A percentile compares a stretch with the other conserved stretches of the same genome.
phyloP scores from a whole-genome alignment of 30 jellyfish, hydroid and myxozoan genomes.

The Chironex yamaguchii region DNA sequence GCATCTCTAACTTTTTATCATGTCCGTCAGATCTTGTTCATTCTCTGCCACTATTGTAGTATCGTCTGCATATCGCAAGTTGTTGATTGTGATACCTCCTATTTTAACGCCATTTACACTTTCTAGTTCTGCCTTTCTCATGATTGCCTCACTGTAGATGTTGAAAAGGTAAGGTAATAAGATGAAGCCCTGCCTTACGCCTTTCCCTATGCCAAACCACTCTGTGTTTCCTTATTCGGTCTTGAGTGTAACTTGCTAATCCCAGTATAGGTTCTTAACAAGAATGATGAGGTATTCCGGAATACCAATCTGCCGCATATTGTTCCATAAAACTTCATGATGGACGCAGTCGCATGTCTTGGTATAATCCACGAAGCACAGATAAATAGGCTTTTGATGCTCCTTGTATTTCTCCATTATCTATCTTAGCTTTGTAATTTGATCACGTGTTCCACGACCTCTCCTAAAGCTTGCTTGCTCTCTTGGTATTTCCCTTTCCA shows the following conservation, averaged over 20 bases:
- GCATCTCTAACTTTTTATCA: neutral
- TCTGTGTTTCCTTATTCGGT: too few relatives aligned
- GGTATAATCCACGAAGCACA: conserved; percentile 30
- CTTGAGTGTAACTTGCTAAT: too few relatives aligned
- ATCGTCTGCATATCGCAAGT: conserved; percentile 39
- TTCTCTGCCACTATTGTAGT: neutral
- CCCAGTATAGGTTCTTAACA: too few relatives aligned
- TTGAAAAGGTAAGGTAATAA: conserved; percentile 22
- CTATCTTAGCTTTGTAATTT: conserved; percentile 24
- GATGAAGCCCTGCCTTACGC: conserved; percentile 37
- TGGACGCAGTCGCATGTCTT: too few relatives aligned
- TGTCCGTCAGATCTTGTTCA: neutral
- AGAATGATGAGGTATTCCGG: too few relatives aligned
- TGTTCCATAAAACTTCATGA: too few relatives aligned
- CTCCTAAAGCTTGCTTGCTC: conserved; percentile 41
- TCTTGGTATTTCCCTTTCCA: conserved; percentile 18
- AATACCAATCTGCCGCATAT: too few relatives aligned
- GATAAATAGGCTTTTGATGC: neutral
- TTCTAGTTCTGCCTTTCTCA: conserved; percentile 7
- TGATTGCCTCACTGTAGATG: conserved; percentile 18
- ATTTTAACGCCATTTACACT: conserved; percentile 1
- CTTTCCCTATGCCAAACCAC: conserved; percentile 4
- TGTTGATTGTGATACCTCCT: conserved; percentile 16
- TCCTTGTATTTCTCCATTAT: conserved; percentile 39
- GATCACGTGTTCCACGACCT: conserved; percentile 50